Conservation (phyloP, 2,888 invertebrate species). For the Leucophenga montana region DNA sequence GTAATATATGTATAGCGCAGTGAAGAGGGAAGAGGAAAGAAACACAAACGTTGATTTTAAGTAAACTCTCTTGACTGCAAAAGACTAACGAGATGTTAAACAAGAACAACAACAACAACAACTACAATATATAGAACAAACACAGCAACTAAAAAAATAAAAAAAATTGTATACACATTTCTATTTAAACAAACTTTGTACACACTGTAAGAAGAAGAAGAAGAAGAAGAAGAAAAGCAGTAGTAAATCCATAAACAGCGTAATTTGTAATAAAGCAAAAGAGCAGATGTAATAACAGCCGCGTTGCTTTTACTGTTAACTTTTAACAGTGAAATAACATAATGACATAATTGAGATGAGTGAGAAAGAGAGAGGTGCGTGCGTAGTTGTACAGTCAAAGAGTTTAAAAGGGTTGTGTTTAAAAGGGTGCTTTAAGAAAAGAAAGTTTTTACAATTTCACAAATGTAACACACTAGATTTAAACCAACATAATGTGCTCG, state of each 20-base stretch:
- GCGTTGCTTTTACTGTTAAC: not conserved
- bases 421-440: too few relatives aligned
- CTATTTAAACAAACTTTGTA: conserved; percentile 6
- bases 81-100: conserved; percentile 20
- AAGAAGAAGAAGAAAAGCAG: not conserved
- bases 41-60: conserved; percentile 3
- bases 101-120: conserved; percentile 7
- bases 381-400: too few relatives aligned
- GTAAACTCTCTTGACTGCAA: not conserved
- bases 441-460: too few relatives aligned
- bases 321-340: not conserved
- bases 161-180: not conserved
- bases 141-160: not conserved
- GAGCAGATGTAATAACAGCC: not conserved
- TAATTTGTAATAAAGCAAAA: conserved; percentile 15
- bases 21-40: not conserved
- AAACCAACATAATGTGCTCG: too few relatives aligned
- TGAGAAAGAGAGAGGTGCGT: too few relatives aligned
- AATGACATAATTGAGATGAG: too few relatives aligned
- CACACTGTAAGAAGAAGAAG: not conserved
- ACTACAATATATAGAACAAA: not conserved
- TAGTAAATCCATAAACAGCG: conserved; percentile 17
- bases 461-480: too few relatives aligned
- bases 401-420: too few relatives aligned
- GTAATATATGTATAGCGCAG: not conserved